A percentile compares a stretch with the other conserved stretches of the same genome.
Conservation (phyloP, 2,888 invertebrate genomes). For the Frankliniella intonsa region DNA sequence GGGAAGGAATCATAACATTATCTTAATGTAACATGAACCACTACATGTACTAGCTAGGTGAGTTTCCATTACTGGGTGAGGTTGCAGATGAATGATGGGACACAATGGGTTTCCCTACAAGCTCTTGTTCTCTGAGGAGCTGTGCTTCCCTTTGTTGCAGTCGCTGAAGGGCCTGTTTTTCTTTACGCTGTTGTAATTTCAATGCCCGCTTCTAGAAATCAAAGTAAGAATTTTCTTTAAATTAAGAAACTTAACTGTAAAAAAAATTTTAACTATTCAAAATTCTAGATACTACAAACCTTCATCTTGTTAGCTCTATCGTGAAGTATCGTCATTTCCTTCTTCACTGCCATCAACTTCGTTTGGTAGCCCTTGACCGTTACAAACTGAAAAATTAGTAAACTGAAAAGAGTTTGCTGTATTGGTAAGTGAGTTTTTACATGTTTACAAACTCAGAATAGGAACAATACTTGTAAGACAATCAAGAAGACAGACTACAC, state of each 20-base stretch:
- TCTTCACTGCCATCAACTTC: conserved; percentile 25
- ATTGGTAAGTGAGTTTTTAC: conserved; percentile 4
- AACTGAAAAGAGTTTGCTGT: conserved; percentile 12
- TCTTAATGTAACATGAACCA: neutral
- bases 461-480: neutral
- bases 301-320: conserved; percentile 13
- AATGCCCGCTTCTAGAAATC: neutral
- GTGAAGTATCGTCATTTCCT: conserved; percentile 22
- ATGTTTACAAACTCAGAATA: neutral
- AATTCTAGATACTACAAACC: neutral
- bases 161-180: neutral
- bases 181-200: conserved; percentile 10
- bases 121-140: neutral
- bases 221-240: neutral
- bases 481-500: neutral
- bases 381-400: conserved; percentile 23
- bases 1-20: neutral
- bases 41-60: neutral
- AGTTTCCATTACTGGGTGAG: neutral
- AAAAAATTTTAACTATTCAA: no score
- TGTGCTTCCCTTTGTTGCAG: neutral
- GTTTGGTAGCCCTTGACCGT: conserved; percentile 13
- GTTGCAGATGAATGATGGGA: neutral
- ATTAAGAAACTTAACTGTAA: no score
- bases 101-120: neutral